phyloP scores from a whole-genome alignment of 2,888 invertebrate genomes.

The Cyaniris semiargus region DNA sequence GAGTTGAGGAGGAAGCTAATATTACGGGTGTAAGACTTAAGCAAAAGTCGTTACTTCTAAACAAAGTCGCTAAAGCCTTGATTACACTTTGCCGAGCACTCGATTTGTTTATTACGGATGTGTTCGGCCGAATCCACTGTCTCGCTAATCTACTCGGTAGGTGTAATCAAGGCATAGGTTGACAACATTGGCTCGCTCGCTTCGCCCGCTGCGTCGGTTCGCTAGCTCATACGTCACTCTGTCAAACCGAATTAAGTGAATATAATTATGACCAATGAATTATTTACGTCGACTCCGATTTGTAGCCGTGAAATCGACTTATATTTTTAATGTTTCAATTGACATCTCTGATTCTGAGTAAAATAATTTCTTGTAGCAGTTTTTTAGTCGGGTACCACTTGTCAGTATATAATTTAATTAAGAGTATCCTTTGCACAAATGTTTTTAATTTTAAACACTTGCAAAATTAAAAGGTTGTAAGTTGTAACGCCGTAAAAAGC shows the following conservation, averaged over 20 bases:
- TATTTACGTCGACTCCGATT: conserved; percentile 28
- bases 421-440: neutral
- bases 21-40: too few species aligned
- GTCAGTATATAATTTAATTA: conserved; percentile 7
- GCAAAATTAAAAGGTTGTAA: neutral
- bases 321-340: conserved; percentile 7
- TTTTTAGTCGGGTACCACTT: neutral
- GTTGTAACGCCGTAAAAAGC: neutral
- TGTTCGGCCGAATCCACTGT: too few species aligned
- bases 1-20: too few species aligned
- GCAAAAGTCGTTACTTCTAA: too few species aligned
- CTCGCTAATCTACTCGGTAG: too few species aligned
- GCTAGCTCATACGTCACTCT: conserved; percentile 53
- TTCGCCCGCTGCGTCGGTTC: conserved; percentile 31
- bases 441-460: neutral
- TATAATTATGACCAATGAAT: conserved; percentile 49
- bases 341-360: neutral
- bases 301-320: conserved; percentile 24
- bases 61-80: too few species aligned
- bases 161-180: neutral
- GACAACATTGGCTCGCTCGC: neutral
- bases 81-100: too few species aligned
- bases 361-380: neutral
- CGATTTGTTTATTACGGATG: too few species aligned
- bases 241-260: conserved; percentile 64